Evolutionary conservation across 2,797 vertebrate species (phyloP).

Genomic region (Channallabes apus): DNA sequence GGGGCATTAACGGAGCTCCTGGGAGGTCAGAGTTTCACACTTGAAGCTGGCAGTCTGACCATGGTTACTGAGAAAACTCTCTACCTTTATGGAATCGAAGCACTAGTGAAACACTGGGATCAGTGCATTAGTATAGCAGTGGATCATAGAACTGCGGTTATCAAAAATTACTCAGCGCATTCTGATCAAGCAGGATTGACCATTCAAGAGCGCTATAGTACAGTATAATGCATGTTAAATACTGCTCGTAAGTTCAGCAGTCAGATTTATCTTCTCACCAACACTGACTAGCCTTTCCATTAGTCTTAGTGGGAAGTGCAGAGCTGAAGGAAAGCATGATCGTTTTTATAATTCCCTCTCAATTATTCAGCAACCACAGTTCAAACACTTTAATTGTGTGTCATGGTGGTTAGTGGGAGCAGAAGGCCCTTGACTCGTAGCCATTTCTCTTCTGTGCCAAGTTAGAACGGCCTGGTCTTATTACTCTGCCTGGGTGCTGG

Average conservation of each 20-base stretch:
- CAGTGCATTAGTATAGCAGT: too few species aligned
- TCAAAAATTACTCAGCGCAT: not conserved
- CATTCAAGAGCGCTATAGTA: not conserved
- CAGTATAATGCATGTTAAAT: too few species aligned
- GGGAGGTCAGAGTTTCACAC: too few species aligned
- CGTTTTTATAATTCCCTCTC: constrained; percentile 29
- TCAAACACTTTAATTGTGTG: constrained; percentile 39
- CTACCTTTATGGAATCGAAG: too few species aligned
- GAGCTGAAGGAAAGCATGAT: constrained; percentile 30
- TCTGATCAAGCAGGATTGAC: not conserved
- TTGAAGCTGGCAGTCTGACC: too few species aligned
- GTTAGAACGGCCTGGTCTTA: constrained; percentile 26
- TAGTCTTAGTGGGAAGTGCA: constrained; percentile 12
- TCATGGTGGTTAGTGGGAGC: constrained; percentile 31
- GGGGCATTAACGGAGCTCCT: too few species aligned
- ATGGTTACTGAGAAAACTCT: too few species aligned
- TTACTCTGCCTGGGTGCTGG: constrained; percentile 18
- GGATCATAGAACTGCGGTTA: not conserved
- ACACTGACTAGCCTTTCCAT: not conserved
- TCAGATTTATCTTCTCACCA: constrained; percentile 11
- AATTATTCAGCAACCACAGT: constrained; percentile 30
- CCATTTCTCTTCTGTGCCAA: constrained; percentile 14
- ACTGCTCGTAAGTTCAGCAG: not conserved
- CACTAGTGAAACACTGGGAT: too few species aligned
- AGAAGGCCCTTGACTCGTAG: constrained; percentile 17